Evolutionary conservation across 2,797 vertebrate species (phyloP).

Genomic region (Prunella strophiata): DNA sequence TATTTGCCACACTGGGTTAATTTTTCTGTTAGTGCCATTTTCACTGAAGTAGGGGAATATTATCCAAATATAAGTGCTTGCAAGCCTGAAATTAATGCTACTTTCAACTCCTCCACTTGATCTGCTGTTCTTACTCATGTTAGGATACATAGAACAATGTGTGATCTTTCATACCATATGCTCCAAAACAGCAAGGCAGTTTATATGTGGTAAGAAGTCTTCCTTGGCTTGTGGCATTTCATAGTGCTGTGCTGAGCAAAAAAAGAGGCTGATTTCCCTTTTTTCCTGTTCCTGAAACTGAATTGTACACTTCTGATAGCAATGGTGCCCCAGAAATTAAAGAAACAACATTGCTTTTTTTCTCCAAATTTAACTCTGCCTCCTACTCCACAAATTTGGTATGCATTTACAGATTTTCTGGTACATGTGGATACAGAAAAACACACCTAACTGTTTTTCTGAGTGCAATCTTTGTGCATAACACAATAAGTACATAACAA

Average conservation of each 20-base stretch:
- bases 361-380: neutral
- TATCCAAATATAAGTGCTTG: neutral
- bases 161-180: constrained; percentile 5
- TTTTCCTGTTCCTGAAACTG: neutral
- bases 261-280: neutral
- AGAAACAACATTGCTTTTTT: neutral
- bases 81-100: neutral
- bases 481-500: neutral
- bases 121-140: neutral
- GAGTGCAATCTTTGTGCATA: neutral
- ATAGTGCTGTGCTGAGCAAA: neutral
- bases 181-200: neutral
- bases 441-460: neutral
- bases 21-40: neutral
- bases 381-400: neutral
- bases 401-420: neutral
- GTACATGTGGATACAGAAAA: neutral
- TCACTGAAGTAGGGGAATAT: neutral
- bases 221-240: neutral
- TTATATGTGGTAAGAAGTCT: neutral
- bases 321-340: neutral
- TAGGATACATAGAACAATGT: neutral
- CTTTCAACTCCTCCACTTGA: neutral
- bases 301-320: neutral
- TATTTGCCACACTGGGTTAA: neutral